Evolutionary conservation across 2,888 invertebrate genomes (phyloP).

Genomic region (Theodoxus fluviatilis): DNA sequence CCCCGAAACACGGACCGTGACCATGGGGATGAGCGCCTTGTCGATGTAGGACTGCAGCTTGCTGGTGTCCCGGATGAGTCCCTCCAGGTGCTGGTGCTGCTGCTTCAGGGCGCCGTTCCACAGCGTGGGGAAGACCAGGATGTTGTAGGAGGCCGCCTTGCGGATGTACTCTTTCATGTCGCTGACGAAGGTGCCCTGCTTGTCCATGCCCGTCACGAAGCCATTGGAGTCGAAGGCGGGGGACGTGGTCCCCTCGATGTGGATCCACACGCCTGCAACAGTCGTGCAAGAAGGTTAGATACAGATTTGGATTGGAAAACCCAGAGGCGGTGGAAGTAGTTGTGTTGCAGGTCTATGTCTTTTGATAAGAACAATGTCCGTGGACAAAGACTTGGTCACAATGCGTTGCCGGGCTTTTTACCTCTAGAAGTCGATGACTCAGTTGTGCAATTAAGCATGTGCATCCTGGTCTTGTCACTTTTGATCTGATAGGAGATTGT

Average conservation of each 20-base stretch:
- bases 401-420: too few species aligned
- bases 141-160: slow-evolving; percentile 39
- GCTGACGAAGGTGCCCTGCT: slow-evolving; percentile 41
- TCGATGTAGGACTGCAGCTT: slow-evolving; percentile 53
- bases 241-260: slow-evolving; percentile 45
- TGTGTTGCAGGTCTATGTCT: too few species aligned
- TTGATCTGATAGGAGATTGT: too few species aligned
- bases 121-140: slow-evolving; percentile 49
- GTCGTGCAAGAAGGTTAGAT: not conserved
- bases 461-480: too few species aligned
- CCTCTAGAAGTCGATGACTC: too few species aligned
- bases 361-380: too few species aligned
- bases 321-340: too few species aligned
- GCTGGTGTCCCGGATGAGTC: slow-evolving; percentile 37
- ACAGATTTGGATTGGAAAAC: not conserved
- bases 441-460: too few species aligned
- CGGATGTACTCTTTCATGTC: slow-evolving; percentile 44
- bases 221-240: slow-evolving; percentile 47
- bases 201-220: slow-evolving; percentile 44
- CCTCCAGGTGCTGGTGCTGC: slow-evolving; percentile 19
- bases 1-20: too few species aligned
- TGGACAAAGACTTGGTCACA: too few species aligned
- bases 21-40: slow-evolving; percentile 50
- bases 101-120: slow-evolving; percentile 53
- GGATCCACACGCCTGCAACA: slow-evolving; percentile 49